A percentile compares a stretch with the other conserved stretches of the same genome.
Conservation (phyloP, 2,113 vertebrate species). For the Hydropotes inermis region DNA sequence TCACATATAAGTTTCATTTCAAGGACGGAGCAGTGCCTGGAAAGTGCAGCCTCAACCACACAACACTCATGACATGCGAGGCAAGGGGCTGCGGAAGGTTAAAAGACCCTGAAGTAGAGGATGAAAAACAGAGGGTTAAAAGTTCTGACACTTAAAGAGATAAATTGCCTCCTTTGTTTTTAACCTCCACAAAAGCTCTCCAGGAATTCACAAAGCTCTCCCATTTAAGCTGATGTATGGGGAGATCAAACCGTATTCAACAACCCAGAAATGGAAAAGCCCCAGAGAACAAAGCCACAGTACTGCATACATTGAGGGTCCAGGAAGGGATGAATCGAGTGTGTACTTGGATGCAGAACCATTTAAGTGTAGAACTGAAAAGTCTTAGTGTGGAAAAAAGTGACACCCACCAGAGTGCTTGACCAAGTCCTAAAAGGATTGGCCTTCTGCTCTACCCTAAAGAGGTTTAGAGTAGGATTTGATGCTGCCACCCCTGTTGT, state of each 20-base stretch:
- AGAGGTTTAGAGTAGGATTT: not conserved
- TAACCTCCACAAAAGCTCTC: constrained; percentile 45
- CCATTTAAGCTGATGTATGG: constrained; percentile 23
- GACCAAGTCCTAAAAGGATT: not conserved
- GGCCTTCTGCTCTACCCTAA: not conserved
- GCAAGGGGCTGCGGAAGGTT: not conserved
- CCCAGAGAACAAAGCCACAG: not conserved
- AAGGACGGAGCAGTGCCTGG: not conserved
- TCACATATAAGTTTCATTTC: not conserved
- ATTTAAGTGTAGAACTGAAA: not conserved
- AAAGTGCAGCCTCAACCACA: not conserved
- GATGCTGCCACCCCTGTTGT: not conserved
- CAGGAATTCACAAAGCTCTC: constrained; percentile 12
- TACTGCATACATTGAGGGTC: not conserved
- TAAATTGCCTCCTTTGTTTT: constrained; percentile 34
- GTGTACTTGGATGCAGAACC: not conserved
- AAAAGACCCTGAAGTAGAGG: not conserved
- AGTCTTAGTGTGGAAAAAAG: not conserved
- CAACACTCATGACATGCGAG: not conserved
- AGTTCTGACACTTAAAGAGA: constrained; percentile 25
- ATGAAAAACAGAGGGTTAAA: not conserved
- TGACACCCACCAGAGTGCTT: not conserved
- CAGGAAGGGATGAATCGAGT: not conserved
- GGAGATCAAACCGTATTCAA: constrained; percentile 51
- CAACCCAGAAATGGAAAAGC: not conserved